Percentiles rank a stretch among this genome's conserved stretches.
These are phyloP conservation scores for Dascyllus trimaculatus DNA, from an alignment of 2,113 vertebrate species.

Conservation along the genomic window DNA sequence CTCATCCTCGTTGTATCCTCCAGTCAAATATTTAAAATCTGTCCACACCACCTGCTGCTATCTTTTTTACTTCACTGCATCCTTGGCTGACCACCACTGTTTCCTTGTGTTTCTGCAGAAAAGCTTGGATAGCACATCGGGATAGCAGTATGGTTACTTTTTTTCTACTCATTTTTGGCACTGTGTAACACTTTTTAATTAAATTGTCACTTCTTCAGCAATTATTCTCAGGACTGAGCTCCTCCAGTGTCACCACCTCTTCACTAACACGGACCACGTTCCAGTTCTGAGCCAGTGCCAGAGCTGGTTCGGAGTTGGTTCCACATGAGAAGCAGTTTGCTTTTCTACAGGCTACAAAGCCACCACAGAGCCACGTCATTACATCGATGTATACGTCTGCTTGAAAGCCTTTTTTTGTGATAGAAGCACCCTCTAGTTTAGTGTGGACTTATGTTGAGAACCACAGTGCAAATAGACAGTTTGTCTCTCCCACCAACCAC, in stretches of 20 bases:
- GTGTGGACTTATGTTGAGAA: too few species aligned
- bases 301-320: too few species aligned
- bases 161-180: neutral
- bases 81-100: slow-evolving; percentile 2
- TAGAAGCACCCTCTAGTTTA: too few species aligned
- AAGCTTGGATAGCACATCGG: slow-evolving; percentile 3
- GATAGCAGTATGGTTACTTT: neutral
- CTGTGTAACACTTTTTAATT: neutral
- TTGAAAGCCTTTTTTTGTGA: too few species aligned
- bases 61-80: neutral
- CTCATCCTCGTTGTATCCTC: neutral
- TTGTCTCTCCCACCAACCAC: too few species aligned
- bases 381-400: too few species aligned
- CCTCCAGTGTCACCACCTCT: neutral
- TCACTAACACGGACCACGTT: neutral
- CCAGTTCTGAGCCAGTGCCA: too few species aligned
- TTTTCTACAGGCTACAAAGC: too few species aligned
- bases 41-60: neutral
- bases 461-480: too few species aligned
- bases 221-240: neutral
- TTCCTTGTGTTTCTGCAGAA: slow-evolving; percentile 18
- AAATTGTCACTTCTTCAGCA: neutral
- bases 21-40: neutral
- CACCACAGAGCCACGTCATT: too few species aligned
- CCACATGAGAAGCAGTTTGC: too few species aligned